Evolutionary conservation across 2,113 vertebrate species (phyloP).

Genomic region (Pan troglodytes): NHGRI_mPanTro3-v2.1_pri NC_072416.2:17176501-17177000

Average conservation of each 20-base stretch:
- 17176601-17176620: background rate
- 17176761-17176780: background rate
- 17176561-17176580: background rate
- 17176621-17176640: background rate
- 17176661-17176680: background rate
- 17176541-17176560: background rate
- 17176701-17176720: background rate
- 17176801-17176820: background rate
- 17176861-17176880: background rate
- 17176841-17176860: conserved; percentile 18
- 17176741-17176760: background rate
- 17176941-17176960: background rate
- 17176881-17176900: background rate
- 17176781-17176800: background rate
- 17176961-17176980: background rate
- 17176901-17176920: background rate
- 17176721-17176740: background rate
- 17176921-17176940: conserved; percentile 18
- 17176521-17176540: background rate
- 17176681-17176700: background rate
- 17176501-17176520: background rate
- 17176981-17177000: background rate
- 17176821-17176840: background rate
- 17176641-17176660: background rate
- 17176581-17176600: background rate